phyloP scores from a whole-genome alignment of 1,140 invertebrate genomes.

The Zaprionus ghesquierei region DNA sequence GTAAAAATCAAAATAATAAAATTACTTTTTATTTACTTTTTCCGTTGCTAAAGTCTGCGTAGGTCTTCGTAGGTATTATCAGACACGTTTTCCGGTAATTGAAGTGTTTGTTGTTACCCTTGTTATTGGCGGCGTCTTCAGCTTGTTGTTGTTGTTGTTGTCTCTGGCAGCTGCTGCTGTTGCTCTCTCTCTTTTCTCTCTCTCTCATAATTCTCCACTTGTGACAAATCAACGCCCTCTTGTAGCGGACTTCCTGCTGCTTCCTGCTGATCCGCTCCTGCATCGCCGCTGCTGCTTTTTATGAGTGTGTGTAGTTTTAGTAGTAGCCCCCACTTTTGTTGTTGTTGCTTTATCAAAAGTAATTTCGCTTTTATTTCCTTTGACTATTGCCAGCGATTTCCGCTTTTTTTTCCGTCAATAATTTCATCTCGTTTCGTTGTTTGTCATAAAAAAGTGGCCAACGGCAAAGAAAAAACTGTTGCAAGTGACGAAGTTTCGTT shows the following conservation, averaged over 20 bases:
- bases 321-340: slow-evolving; percentile 31
- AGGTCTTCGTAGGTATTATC: slow-evolving; percentile 64
- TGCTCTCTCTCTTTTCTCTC: slow-evolving; percentile 45
- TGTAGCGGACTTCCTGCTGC: slow-evolving; percentile 69
- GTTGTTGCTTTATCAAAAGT: slow-evolving; percentile 74
- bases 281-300: slow-evolving; percentile 21
- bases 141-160: slow-evolving; percentile 1
- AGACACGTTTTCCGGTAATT: slow-evolving; percentile 78
- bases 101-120: slow-evolving; percentile 62
- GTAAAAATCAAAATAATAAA: slow-evolving; percentile 69
- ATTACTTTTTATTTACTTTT: slow-evolving; percentile 72
- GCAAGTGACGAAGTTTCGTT: slow-evolving; percentile 49
- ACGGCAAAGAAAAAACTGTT: slow-evolving; percentile 44
- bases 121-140: neutral
- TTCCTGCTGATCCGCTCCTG: neutral
- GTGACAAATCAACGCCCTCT: slow-evolving; percentile 79
- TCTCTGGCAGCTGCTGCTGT: slow-evolving; percentile 55
- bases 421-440: slow-evolving; percentile 78
- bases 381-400: slow-evolving; percentile 78
- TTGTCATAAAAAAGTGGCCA: slow-evolving; percentile 74
- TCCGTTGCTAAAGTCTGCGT: slow-evolving; percentile 3
- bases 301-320: slow-evolving; percentile 66
- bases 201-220: slow-evolving; percentile 70
- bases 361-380: slow-evolving; percentile 79
- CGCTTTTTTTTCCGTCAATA: slow-evolving; percentile 66